Percentiles rank a stretch among this genome's conserved stretches.
These are phyloP conservation scores for Notothenia rossii DNA, from an alignment of 2,113 vertebrate species.

Conservation along the genomic window DNA sequence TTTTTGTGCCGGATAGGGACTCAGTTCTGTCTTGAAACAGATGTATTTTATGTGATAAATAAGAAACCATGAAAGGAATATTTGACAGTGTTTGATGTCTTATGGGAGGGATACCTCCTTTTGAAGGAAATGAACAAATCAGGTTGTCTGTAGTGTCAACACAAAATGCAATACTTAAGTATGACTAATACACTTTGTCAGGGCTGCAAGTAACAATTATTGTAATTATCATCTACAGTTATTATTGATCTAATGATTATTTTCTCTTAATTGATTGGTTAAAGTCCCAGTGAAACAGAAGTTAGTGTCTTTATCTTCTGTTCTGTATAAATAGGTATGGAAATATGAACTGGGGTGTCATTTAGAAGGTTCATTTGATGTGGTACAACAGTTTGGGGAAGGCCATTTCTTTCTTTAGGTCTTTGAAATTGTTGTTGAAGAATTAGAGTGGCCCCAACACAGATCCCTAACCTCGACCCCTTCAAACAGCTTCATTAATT, in stretches of 20 bases:
- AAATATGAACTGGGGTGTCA: no score
- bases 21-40: conserved; percentile 33
- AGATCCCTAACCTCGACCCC: conserved; percentile 12
- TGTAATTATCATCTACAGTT: not conserved
- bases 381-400: no score
- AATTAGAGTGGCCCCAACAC: conserved; percentile 3
- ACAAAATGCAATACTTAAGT: not conserved
- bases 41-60: conserved; percentile 34
- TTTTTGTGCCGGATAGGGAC: conserved; percentile 19
- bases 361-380: no score
- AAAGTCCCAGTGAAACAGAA: not conserved
- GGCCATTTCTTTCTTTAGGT: no score
- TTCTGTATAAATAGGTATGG: no score
- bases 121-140: conserved; percentile 18
- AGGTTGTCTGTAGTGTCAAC: conserved; percentile 5
- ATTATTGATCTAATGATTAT: not conserved
- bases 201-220: not conserved
- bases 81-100: conserved; percentile 32
- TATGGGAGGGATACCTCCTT: conserved; percentile 20
- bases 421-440: conserved; percentile 7
- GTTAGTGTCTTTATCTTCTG: no score
- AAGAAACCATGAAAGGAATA: conserved; percentile 31
- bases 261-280: not conserved
- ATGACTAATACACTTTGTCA: not conserved
- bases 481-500: conserved; percentile 27